These are phyloP conservation scores for Calidris pygmaea DNA, from an alignment of 2,113 vertebrate species.

Conservation along the genomic window DNA sequence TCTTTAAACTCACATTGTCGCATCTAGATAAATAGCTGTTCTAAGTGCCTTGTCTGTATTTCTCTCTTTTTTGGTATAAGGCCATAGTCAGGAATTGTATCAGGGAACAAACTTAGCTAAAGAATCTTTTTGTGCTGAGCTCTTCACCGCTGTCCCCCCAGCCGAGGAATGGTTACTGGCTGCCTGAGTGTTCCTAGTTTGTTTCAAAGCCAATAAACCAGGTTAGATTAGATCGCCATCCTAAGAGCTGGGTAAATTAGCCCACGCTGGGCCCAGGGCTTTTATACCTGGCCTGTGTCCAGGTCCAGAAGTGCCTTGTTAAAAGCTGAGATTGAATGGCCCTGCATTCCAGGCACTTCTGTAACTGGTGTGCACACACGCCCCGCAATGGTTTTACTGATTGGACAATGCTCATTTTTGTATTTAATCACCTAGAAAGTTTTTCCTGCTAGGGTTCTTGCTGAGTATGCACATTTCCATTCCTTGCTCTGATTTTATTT, in stretches of 20 bases:
- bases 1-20: not conserved
- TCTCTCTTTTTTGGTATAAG: not conserved
- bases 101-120: not conserved
- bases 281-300: constrained; percentile 31
- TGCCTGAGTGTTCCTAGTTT: not conserved
- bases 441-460: not conserved
- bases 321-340: constrained; percentile 19
- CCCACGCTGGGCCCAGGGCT: not conserved
- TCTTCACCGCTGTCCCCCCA: not conserved
- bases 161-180: not conserved
- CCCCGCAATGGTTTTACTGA: not conserved
- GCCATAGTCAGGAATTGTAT: not conserved
- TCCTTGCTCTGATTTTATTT: constrained; percentile 13
- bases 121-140: not conserved
- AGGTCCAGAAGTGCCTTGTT: constrained; percentile 33
- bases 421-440: constrained; percentile 24
- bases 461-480: not conserved
- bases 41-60: not conserved
- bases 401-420: not conserved
- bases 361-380: not conserved
- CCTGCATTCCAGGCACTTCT: constrained; percentile 19
- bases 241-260: constrained; percentile 4
- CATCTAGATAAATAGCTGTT: not conserved
- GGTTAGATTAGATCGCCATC: not conserved
- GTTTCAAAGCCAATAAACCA: not conserved